phyloP scores from a whole-genome alignment of 2,797 vertebrate genomes.

The Setipinna tenuifilis region DNA sequence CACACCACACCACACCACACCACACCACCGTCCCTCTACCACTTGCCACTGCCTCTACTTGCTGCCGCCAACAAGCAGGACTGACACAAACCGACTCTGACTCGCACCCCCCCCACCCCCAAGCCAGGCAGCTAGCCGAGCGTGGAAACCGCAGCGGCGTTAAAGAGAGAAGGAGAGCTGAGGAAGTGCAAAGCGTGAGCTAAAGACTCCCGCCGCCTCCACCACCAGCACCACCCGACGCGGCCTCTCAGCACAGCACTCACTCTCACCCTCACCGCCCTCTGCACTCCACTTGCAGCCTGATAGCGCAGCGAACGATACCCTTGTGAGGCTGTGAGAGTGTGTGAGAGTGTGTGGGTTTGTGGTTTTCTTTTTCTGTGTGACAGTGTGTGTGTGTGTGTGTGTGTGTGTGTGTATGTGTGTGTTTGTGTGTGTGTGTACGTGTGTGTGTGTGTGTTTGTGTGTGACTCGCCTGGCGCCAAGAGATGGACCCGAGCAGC shows the following conservation, averaged over 20 bases:
- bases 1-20: too few species aligned
- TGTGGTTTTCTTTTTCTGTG: neutral
- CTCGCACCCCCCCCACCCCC: too few species aligned
- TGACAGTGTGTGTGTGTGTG: neutral
- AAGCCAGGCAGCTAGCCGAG: neutral
- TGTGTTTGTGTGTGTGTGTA: neutral
- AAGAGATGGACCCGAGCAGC: constrained; percentile 66
- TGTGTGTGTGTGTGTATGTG: neutral
- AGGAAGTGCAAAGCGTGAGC: too few species aligned
- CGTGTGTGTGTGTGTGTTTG: neutral
- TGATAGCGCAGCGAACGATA: neutral
- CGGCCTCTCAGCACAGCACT: too few species aligned
- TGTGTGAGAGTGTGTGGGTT: neutral
- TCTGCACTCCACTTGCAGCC: neutral
- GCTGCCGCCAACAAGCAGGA: neutral
- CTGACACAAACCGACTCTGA: neutral
- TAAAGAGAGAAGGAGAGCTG: neutral
- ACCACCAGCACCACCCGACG: too few species aligned
- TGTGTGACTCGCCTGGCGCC: constrained; percentile 62
- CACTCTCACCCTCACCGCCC: too few species aligned
- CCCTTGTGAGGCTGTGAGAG: neutral
- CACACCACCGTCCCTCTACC: neutral
- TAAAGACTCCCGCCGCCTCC: too few species aligned
- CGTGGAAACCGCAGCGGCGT: neutral
- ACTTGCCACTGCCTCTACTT: neutral